Percentiles rank a stretch among this genome's conserved stretches.
Evolutionary conservation across 2,113 vertebrate species (phyloP).

Genomic region (Nipponia nippon): DNA sequence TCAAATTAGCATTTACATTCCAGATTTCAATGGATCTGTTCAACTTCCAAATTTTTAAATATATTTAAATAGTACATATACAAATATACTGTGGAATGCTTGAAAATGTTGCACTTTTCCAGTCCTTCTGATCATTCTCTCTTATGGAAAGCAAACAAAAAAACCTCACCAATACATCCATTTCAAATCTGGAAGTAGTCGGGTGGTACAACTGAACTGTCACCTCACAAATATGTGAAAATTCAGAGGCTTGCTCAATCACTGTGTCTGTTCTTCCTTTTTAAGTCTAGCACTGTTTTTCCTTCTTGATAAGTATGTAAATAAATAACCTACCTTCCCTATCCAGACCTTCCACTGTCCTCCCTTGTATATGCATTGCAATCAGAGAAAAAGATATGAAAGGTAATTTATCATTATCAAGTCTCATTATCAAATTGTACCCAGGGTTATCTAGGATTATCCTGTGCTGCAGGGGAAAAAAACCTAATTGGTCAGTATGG

Average conservation of each 20-base stretch:
- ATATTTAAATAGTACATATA: not conserved
- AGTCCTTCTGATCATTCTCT: not conserved
- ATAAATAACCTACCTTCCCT: not conserved
- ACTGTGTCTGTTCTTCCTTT: not conserved
- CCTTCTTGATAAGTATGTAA: not conserved
- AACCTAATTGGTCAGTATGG: not conserved
- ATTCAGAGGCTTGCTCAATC: not conserved
- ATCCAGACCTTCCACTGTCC: not conserved
- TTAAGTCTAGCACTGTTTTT: not conserved
- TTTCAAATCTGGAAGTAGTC: not conserved
- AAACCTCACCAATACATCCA: fast-evolving
- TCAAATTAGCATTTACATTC: not conserved
- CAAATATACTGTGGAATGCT: fast-evolving
- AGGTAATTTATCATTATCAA: not conserved
- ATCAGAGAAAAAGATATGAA: not conserved
- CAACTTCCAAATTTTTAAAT: not conserved
- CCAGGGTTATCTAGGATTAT: not conserved
- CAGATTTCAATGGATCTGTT: not conserved
- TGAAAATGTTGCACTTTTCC: not conserved
- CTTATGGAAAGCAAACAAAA: not conserved
- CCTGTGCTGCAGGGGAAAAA: not conserved
- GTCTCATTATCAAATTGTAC: not conserved
- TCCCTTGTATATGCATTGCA: not conserved
- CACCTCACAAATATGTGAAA: not conserved
- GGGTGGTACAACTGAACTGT: not conserved